Conservation (phyloP, 2,888 invertebrate genomes). For the Stegophylla sp. region DNA sequence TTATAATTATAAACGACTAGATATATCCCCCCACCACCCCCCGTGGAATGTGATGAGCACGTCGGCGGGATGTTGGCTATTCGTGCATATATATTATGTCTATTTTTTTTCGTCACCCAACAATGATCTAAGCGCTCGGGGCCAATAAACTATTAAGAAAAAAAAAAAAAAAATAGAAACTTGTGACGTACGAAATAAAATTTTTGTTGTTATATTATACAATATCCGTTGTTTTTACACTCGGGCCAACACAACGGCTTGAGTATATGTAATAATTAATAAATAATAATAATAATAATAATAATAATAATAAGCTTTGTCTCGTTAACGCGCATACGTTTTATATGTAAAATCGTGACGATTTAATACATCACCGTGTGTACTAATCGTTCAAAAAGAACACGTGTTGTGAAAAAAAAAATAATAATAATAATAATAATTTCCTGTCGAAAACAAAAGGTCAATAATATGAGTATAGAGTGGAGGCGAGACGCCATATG, state of each 20-base stretch:
- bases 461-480: background rate
- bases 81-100: conserved; percentile 1
- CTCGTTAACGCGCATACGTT: background rate
- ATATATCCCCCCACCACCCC: too few species aligned
- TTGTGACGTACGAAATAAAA: conserved; percentile 9
- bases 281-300: too few species aligned
- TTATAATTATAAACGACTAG: conserved; percentile 9
- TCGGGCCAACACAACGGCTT: background rate
- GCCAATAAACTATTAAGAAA: conserved; percentile 12
- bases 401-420: conserved; percentile 20
- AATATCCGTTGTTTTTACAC: too few species aligned
- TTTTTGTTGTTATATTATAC: conserved; percentile 8
- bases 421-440: background rate
- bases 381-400: conserved; percentile 24
- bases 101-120: conserved; percentile 27
- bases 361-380: conserved; percentile 20
- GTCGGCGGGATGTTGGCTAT: conserved; percentile 12
- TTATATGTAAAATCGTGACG: conserved; percentile 38
- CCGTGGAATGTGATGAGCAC: background rate
- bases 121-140: background rate
- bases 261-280: conserved; percentile 32
- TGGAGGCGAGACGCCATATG: background rate
- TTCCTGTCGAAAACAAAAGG: conserved; percentile 51
- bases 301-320: too few species aligned
- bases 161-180: background rate